A percentile compares a stretch with the other conserved stretches of the same genome.
These are phyloP conservation scores for Bradynema listronoti DNA, from an alignment of 1,140 invertebrate genomes.

Conservation along the genomic window DNA sequence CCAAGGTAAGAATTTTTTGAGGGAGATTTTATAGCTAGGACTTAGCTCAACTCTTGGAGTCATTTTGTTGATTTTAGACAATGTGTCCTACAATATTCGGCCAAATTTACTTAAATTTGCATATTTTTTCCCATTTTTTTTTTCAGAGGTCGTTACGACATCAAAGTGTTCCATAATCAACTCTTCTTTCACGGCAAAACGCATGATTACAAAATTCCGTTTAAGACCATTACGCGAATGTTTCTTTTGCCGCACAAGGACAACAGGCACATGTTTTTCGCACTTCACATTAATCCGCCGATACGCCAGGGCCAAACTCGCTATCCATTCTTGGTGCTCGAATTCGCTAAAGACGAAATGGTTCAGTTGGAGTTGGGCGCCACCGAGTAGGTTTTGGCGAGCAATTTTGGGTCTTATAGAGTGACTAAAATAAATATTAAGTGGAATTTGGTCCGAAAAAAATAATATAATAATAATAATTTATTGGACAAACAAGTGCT, in stretches of 20 bases:
- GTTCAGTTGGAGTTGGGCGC: slow-evolving; percentile 83
- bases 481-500: no score
- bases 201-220: slow-evolving; percentile 98
- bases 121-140: no score
- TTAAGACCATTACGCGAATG: slow-evolving; percentile 83
- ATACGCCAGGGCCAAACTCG: slow-evolving; percentile 98
- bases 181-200: slow-evolving; percentile 99
- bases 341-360: slow-evolving; percentile 85
- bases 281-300: slow-evolving; percentile 88
- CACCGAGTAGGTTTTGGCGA: slow-evolving; percentile 69
- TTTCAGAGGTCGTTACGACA: slow-evolving; percentile 93
- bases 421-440: no score
- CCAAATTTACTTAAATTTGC: no score
- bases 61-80: no score
- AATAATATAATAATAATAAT: no score
- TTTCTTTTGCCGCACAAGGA: slow-evolving; percentile 95
- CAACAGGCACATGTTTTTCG: slow-evolving; percentile 85
- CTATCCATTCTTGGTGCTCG: slow-evolving; percentile 82
- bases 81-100: no score
- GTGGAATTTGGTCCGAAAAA: no score
- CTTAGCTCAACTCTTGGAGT: no score
- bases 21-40: no score
- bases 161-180: slow-evolving; percentile 93
- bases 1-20: slow-evolving; percentile 69
- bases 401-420: slow-evolving; percentile 7